Base-by-base conservation (phyloP, 2,888 invertebrate genomes). In the Drosophila mulleri region DNA sequence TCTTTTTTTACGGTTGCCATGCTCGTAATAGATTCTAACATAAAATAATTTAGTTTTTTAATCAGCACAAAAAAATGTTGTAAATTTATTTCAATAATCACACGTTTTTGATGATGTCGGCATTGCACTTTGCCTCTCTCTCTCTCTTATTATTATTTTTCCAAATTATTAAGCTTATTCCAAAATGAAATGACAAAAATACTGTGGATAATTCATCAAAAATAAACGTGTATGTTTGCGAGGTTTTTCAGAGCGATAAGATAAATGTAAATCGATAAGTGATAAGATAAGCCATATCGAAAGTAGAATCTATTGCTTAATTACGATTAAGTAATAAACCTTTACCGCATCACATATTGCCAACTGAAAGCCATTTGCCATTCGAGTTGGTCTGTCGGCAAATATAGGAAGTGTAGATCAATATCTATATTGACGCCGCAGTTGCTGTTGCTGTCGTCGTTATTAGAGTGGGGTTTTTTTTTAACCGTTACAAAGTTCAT, bases 401-500 rank as follows among this genome's bases (percentile, higher is more conserved):
- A n/a, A 14, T 18, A 50, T 18, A 14, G 26, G 2, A 14, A 54
- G n/a, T 29, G 39, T 16, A 18, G 67, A 66, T 66, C 54, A 66
- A 67, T 66, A 66, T 53, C 64, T 65, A 32, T 47, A 41, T 12
- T n/a, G 32, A 18, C 35, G 52, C 9, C 11, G 26, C 18, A 0
- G 32, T 41, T 42, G 32, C 12, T 41, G 41, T 32, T 57, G 50
- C 32, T 52, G 32, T 14, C 20, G 11, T 29, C 18, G 50, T 32
- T 18, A 32, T 29, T 32, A 32, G 2, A 11, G 9, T 32, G 32
- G 2, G 9, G 0, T 9, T 32, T 32, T 32, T 52, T 66, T 54
- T 18, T 53, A 67, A 23, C 23, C 44, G 67, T 53, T 54, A 67
- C 69, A 68, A 68, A 69, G 67, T 67, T 67, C 67, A 69, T 56